phyloP scores from a whole-genome alignment of 2,888 invertebrate species.

The Oligia fasciuncula region DNA sequence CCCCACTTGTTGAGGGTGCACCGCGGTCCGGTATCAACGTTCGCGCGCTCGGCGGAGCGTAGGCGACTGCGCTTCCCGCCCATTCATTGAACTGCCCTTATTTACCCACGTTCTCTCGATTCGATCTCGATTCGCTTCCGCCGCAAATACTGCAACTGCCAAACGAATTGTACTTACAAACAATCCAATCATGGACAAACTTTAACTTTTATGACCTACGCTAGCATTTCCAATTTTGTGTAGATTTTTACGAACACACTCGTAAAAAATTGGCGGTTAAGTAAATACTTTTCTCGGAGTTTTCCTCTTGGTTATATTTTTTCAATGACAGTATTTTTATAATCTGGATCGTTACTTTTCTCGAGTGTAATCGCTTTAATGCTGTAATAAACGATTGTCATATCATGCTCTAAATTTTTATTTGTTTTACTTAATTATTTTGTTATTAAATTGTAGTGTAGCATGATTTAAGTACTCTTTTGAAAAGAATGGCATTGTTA shows the following conservation, averaged over 20 bases:
- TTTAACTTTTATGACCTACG: conserved; percentile 39
- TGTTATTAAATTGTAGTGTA: not conserved
- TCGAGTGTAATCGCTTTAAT: not conserved
- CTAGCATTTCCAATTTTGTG: conserved; percentile 8
- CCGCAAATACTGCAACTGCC: conserved; percentile 45
- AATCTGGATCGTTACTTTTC: not conserved
- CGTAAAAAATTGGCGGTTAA: not conserved
- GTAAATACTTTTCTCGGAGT: not conserved
- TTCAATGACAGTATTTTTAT: not conserved
- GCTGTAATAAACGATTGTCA: not conserved
- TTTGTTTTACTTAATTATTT: not conserved
- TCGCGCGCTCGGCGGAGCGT: conserved; percentile 88
- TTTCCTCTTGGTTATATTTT: not conserved
- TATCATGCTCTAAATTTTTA: not conserved
- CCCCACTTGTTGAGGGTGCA: conserved; percentile 84
- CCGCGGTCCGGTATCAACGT: conserved; percentile 77
- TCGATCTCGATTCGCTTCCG: conserved; percentile 74
- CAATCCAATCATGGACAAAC: conserved; percentile 50
- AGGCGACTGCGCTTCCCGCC: conserved; percentile 87
- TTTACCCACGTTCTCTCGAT: conserved; percentile 75
- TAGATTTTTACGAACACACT: conserved; percentile 1
- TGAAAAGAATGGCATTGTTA: conserved; percentile 1
- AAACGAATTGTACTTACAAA: conserved; percentile 56
- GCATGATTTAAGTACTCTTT: not conserved
- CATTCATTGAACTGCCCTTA: conserved; percentile 82